phyloP scores from a whole-genome alignment of 2,797 vertebrate genomes.

The Catharus ustulatus region DNA sequence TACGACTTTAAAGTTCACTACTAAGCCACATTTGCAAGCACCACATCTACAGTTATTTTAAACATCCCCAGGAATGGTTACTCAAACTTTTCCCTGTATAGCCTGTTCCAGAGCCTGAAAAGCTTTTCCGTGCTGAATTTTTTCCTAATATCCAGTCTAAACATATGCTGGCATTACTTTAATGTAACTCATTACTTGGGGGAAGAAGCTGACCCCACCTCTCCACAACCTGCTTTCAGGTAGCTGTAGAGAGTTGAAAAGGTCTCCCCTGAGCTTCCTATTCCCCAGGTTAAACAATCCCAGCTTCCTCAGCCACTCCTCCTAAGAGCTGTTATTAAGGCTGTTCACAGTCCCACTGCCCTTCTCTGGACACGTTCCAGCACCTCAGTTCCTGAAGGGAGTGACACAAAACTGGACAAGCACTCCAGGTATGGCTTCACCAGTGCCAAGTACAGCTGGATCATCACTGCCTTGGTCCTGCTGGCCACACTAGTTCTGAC shows the following conservation, averaged over 20 bases:
- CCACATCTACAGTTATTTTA: background rate
- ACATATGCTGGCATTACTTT: fast-evolving
- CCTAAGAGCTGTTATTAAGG: background rate
- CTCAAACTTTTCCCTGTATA: background rate
- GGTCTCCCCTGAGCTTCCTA: background rate
- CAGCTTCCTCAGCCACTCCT: background rate
- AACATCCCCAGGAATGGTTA: background rate
- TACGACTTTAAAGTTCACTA: background rate
- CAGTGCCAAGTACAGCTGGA: too few relatives aligned
- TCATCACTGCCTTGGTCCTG: background rate
- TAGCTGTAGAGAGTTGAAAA: too few relatives aligned
- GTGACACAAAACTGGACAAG: background rate
- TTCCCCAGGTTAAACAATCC: background rate
- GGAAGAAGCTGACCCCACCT: background rate
- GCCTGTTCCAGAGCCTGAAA: background rate
- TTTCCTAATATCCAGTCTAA: background rate
- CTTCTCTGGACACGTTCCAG: background rate
- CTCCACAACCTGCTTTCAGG: background rate
- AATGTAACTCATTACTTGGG: background rate
- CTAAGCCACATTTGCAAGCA: background rate
- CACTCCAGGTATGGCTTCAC: fast-evolving
- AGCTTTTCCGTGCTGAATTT: background rate
- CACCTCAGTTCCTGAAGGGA: background rate
- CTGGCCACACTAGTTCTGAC: background rate
- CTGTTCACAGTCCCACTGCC: background rate